These are phyloP conservation scores for Montipora sp. DNA, from an alignment of 64 coral and sea anemone genomes.

Conservation along the genomic window DNA sequence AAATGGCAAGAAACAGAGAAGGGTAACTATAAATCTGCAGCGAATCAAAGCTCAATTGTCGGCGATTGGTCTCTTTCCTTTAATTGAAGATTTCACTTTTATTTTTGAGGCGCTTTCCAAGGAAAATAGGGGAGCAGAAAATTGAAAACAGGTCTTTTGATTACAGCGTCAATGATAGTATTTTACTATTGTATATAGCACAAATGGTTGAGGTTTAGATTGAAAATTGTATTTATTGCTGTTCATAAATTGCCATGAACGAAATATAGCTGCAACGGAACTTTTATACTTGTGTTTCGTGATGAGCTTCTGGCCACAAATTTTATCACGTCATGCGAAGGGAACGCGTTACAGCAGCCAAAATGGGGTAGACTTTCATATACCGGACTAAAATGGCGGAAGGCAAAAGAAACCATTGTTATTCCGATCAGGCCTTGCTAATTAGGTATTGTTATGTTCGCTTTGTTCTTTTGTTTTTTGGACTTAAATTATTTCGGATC, in stretches of 20 bases:
- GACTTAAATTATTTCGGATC: too few species aligned
- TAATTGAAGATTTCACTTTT: not conserved
- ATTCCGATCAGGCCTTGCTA: too few species aligned
- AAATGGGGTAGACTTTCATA: too few species aligned
- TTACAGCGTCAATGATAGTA: not conserved
- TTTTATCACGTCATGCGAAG: too few species aligned
- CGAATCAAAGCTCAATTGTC: not conserved
- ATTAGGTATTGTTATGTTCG: too few species aligned
- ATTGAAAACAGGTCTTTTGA: not conserved
- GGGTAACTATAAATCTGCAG: too few species aligned
- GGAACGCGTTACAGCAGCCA: too few species aligned
- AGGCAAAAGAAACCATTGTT: too few species aligned
- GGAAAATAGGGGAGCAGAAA: not conserved
- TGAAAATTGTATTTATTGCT: slow-evolving; percentile 29
- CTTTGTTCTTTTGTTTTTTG: too few species aligned
- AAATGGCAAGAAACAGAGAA: too few species aligned
- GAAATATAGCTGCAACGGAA: slow-evolving; percentile 15
- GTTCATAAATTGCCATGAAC: slow-evolving; percentile 1
- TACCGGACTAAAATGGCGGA: too few species aligned
- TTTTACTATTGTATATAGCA: slow-evolving; percentile 30
- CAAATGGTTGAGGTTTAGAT: not conserved
- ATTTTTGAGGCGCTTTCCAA: not conserved
- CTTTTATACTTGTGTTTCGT: not conserved
- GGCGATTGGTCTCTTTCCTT: not conserved
- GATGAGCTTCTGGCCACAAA: not conserved